Evolutionary conservation across 2,113 vertebrate genomes (phyloP), one percentile per base, ranked within the genome.

Genomic region (Catharus minimus): DNA sequence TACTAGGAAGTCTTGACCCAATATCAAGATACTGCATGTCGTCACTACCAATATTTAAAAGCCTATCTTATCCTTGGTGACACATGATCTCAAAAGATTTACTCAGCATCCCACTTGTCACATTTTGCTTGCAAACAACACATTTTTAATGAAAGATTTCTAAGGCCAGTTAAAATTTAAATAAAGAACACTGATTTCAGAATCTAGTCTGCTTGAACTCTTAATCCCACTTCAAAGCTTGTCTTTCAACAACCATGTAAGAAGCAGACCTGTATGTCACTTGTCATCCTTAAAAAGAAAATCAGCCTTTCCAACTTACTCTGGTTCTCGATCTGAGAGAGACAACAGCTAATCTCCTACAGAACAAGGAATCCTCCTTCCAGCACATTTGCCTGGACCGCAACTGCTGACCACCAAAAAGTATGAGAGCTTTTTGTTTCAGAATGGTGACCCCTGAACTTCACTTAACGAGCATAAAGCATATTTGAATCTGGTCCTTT

Each of bases 111-210:
- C 50, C 39, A 58, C 58, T 62, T 53, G 39, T 32, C 4, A 3
- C 7, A 41, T 60, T 86, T 15, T 82, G 33, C n/a, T 90, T 72
- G 53, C 9, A 14, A 93, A 62, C 26, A 76, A 47, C 41, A 72
- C 53, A 61, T 50, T 67, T 65, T 84, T 79, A 72, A 77, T 32
- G 46, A 58, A 38, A 72, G 23, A 84, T 55, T 82, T 82, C 62
- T 58, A 61, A 90, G 46, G 32, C 49, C 72, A 86, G 57, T 83
- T 88, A 94, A 86, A 81, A 78, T 41, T 86, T 77, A 76, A 81
- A 88, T 39, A 78, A 80, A 77, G 30, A 80, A 60, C 1, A 17
- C 4, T 18, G 24, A 38, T 61, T 92, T 88, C 33, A 90, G 57
- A 65, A 83, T 41, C 57, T 46, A 82, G 27, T n/a, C 77, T 79